phyloP scores from a whole-genome alignment of 2,888 invertebrate species.

The Liodrosophila aerea region DNA sequence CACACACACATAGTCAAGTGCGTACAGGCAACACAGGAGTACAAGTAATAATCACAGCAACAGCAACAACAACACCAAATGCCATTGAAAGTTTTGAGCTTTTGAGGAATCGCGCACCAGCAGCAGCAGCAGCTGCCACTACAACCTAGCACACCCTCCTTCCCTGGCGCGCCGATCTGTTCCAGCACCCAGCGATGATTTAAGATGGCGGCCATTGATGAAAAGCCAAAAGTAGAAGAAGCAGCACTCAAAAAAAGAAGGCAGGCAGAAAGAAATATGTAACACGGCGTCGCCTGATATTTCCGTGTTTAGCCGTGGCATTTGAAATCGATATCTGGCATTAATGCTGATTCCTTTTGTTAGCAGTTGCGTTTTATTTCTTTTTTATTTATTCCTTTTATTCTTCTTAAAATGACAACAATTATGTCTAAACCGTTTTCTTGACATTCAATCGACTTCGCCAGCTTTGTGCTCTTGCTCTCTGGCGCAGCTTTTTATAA shows the following conservation, averaged over 20 bases:
- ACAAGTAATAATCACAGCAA: slow-evolving; percentile 57
- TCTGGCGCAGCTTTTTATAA: slow-evolving; percentile 33
- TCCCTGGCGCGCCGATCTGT: neutral
- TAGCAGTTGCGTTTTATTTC: slow-evolving; percentile 12
- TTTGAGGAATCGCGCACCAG: slow-evolving; percentile 26
- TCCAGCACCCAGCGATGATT: slow-evolving; percentile 49
- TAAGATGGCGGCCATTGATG: slow-evolving; percentile 56
- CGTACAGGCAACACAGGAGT: slow-evolving; percentile 29
- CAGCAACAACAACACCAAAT: slow-evolving; percentile 33
- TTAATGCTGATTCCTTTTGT: slow-evolving; percentile 23
- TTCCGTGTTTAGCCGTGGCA: slow-evolving; percentile 35
- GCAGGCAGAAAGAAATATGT: neutral
- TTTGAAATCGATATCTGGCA: slow-evolving; percentile 64
- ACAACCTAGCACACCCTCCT: neutral
- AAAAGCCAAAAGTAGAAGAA: slow-evolving; percentile 19
- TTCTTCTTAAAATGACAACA: slow-evolving; percentile 57
- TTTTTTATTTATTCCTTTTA: slow-evolving; percentile 4
- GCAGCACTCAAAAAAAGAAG: neutral
- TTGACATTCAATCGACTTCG: slow-evolving; percentile 65
- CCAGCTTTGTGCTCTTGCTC: slow-evolving; percentile 43
- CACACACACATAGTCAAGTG: slow-evolving; percentile 32
- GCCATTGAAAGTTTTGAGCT: slow-evolving; percentile 67
- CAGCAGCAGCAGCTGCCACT: slow-evolving; percentile 9
- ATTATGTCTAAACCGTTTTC: slow-evolving; percentile 65
- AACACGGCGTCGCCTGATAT: slow-evolving; percentile 30